These are phyloP conservation scores for Holcopasites calliopsidis DNA, from an alignment of 1,140 invertebrate species.

Conservation along the genomic window DNA sequence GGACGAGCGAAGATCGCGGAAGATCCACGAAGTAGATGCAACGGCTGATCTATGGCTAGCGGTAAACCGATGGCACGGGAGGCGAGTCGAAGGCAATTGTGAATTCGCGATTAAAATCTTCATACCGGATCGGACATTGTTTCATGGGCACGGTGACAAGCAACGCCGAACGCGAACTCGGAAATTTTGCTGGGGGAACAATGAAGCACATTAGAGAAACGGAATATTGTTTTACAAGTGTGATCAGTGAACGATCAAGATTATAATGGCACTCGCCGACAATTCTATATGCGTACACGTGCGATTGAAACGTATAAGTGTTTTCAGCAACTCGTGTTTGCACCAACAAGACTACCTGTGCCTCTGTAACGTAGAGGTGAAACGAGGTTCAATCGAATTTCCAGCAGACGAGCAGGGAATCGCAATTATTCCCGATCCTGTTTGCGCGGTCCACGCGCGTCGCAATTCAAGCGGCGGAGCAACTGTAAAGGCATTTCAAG, in stretches of 20 bases:
- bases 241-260: constrained; percentile 14
- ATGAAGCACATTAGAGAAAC: constrained; percentile 11
- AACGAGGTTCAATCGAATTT: constrained; percentile 27
- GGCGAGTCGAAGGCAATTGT: constrained; percentile 38
- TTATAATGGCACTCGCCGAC: neutral
- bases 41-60: constrained; percentile 63
- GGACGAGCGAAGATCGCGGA: constrained; percentile 63
- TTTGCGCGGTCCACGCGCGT: neutral
- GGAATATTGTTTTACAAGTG: constrained; percentile 15
- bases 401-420: neutral
- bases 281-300: neutral
- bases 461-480: neutral
- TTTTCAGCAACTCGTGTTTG: neutral
- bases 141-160: constrained; percentile 13
- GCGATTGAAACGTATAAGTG: neutral
- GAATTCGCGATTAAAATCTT: constrained; percentile 37
- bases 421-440: neutral
- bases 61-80: constrained; percentile 50
- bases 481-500: neutral
- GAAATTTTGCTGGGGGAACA: neutral
- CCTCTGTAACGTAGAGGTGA: neutral
- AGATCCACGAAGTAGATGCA: constrained; percentile 72
- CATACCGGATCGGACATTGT: constrained; percentile 35
- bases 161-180: neutral
- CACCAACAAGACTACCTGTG: neutral